These are phyloP conservation scores for Gymnarchus niloticus DNA, from an alignment of 2,113 vertebrate species.

Conservation along the genomic window DNA sequence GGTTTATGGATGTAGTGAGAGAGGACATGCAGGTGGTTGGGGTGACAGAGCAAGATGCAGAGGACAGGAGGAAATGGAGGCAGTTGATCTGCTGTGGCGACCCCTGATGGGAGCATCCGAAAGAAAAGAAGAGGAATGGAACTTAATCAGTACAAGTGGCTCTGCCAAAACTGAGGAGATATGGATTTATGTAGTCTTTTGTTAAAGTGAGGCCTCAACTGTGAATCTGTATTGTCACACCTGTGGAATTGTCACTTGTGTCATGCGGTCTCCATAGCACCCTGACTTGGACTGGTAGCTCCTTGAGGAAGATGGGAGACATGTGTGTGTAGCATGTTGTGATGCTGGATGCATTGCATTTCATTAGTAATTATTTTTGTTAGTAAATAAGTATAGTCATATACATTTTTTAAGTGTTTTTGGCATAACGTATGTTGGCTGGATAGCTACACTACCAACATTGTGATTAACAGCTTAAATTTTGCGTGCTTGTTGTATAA, in stretches of 20 bases:
- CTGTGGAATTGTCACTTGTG: conserved; percentile 43
- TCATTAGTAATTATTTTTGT: no score
- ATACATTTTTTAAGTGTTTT: background rate
- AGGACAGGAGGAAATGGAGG: no score
- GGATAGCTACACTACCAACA: background rate
- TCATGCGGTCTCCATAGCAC: conserved; percentile 51
- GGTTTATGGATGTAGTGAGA: no score
- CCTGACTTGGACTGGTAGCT: conserved; percentile 29
- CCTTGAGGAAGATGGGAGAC: background rate
- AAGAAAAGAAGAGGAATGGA: no score
- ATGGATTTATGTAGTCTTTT: conserved; percentile 33
- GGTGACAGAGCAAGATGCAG: no score
- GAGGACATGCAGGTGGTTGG: no score
- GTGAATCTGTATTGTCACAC: conserved; percentile 39
- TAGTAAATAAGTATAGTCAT: no score
- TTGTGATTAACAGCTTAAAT: no score
- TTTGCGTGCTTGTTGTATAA: no score
- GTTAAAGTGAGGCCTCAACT: conserved; percentile 32
- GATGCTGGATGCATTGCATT: background rate
- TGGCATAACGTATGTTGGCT: background rate
- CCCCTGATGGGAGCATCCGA: no score
- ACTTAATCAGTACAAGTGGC: conserved; percentile 23
- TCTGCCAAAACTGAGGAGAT: conserved; percentile 13
- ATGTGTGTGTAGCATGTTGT: background rate
- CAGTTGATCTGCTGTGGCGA: no score